Evolutionary conservation across 2,888 invertebrate species (phyloP).

Genomic region (Melikaiella ostensackeni): DNA sequence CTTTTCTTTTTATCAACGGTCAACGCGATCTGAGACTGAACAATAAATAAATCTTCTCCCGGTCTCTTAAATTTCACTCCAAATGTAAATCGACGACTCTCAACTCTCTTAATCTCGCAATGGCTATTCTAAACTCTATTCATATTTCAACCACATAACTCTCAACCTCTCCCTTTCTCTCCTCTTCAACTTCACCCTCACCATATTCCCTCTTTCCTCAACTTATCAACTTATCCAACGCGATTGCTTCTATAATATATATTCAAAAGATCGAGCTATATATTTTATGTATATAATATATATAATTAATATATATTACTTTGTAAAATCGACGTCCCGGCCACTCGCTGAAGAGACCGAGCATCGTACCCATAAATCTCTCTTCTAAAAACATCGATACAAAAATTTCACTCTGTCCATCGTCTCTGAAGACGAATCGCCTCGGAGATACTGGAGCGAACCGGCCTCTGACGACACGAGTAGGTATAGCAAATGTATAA

Average conservation of each 20-base stretch:
- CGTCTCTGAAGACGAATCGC: conserved; percentile 48
- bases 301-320: conserved; percentile 48
- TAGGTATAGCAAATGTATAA: conserved; percentile 66
- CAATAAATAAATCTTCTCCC: conserved; percentile 36
- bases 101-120: conserved; percentile 58
- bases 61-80: conserved; percentile 47
- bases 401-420: conserved; percentile 59
- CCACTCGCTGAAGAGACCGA: conserved; percentile 22
- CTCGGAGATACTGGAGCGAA: conserved; percentile 6
- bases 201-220: conserved; percentile 42
- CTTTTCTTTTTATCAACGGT: conserved; percentile 49
- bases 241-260: conserved; percentile 55
- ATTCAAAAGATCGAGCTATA: conserved; percentile 58
- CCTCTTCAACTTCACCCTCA: conserved; percentile 50
- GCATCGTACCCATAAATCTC: conserved; percentile 65
- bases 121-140: conserved; percentile 74
- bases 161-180: conserved; percentile 55
- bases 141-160: conserved; percentile 75
- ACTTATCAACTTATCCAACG: conserved; percentile 57
- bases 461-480: conserved; percentile 35
- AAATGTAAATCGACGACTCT: conserved; percentile 55
- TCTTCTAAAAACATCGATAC: conserved; percentile 70
- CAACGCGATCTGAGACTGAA: conserved; percentile 46
- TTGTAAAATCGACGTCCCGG: conserved; percentile 44
- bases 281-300: conserved; percentile 49